These are phyloP conservation scores for Saccostrea echinata DNA, from an alignment of 1,140 invertebrate species.

Conservation along the genomic window DNA sequence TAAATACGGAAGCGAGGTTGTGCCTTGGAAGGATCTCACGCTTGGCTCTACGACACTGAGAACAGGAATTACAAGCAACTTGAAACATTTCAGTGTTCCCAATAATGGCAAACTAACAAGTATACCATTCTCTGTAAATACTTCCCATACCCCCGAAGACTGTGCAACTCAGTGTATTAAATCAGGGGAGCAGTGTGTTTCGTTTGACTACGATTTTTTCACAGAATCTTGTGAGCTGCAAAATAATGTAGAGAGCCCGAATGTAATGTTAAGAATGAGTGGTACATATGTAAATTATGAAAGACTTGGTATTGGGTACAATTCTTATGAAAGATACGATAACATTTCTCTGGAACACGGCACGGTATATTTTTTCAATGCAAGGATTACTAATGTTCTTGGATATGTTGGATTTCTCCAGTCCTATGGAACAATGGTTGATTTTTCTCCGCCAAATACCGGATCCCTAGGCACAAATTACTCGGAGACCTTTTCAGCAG, in stretches of 20 bases:
- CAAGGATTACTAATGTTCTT: conserved; percentile 56
- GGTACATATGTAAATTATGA: conserved; percentile 61
- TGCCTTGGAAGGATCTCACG: conserved; percentile 53
- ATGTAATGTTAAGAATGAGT: conserved; percentile 50
- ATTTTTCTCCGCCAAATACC: conserved; percentile 61
- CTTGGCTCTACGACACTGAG: conserved; percentile 45
- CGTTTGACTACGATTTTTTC: conserved; percentile 60
- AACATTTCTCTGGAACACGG: conserved; percentile 59
- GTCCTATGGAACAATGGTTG: conserved; percentile 62
- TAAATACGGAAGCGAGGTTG: conserved; percentile 55
- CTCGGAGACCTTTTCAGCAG: conserved; percentile 39
- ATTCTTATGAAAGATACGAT: conserved; percentile 42
- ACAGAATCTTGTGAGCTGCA: conserved; percentile 59
- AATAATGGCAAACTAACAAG: conserved; percentile 58
- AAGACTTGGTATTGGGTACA: conserved; percentile 58
- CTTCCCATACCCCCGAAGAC: conserved; percentile 20
- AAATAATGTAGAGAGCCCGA: conserved; percentile 53
- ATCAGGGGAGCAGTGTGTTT: conserved; percentile 57
- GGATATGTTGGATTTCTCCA: conserved; percentile 55
- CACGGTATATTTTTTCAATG: conserved; percentile 60
- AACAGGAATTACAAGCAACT: conserved; percentile 15
- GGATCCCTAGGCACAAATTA: conserved; percentile 43
- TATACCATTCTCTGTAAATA: conserved; percentile 25
- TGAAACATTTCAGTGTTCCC: conserved; percentile 46
- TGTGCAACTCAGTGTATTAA: conserved; percentile 61